Conservation (phyloP, 2,888 invertebrate genomes). For the Ormyrus thymus region DNA sequence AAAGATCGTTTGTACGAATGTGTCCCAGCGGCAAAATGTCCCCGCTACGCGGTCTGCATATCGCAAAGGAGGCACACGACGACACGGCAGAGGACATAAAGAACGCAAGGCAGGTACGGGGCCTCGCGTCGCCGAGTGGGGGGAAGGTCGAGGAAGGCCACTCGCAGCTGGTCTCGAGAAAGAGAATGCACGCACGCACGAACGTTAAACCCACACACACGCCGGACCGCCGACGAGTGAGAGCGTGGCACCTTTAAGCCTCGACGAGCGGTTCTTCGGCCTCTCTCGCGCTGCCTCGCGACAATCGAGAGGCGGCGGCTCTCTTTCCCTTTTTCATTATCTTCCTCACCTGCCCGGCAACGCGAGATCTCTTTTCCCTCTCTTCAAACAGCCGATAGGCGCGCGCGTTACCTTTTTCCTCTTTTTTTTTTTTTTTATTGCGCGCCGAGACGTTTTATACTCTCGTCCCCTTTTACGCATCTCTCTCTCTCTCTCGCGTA, state of each 20-base stretch:
- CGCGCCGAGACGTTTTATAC: neutral
- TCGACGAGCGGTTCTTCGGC: neutral
- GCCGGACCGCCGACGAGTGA: too few species aligned
- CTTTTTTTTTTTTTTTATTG: too few species aligned
- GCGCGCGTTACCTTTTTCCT: neutral
- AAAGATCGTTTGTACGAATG: too few species aligned
- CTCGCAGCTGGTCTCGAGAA: constrained; percentile 66
- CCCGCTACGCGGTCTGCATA: neutral
- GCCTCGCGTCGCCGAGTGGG: constrained; percentile 44
- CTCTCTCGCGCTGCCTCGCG: constrained; percentile 8
- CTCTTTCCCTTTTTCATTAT: constrained; percentile 35
- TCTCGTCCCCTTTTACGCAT: neutral
- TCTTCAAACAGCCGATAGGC: constrained; percentile 7
- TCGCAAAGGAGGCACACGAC: neutral
- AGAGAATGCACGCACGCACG: neutral
- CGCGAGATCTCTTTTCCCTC: constrained; percentile 16
- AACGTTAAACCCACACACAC: neutral
- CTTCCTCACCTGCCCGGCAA: constrained; percentile 48
- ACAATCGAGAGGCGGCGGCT: constrained; percentile 26
- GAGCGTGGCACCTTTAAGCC: too few species aligned
- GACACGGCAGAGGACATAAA: neutral
- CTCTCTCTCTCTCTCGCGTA: neutral
- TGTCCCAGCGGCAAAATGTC: constrained; percentile 3
- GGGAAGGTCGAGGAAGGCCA: constrained; percentile 74
- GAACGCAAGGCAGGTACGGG: neutral